phyloP scores from a whole-genome alignment of 2,888 invertebrate species.

The Lochmaea crataegi region DNA sequence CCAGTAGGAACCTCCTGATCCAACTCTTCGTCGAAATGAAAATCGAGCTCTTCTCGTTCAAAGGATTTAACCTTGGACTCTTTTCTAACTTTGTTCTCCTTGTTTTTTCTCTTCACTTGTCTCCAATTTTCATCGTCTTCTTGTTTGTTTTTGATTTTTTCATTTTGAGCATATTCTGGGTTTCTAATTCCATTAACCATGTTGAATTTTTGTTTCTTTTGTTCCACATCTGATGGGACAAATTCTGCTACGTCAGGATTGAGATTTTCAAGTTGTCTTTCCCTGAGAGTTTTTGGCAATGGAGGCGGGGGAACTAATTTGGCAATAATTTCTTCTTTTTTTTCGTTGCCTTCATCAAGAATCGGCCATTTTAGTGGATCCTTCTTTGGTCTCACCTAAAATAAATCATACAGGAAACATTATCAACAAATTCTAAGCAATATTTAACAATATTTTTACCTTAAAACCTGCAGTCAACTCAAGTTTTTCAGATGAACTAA shows the following conservation, averaged over 20 bases:
- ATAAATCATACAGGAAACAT: conserved; percentile 30
- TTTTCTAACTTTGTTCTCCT: conserved; percentile 59
- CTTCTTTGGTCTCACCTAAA: conserved; percentile 82
- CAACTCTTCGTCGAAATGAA: conserved; percentile 97
- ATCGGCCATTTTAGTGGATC: conserved; percentile 93
- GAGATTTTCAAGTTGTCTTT: conserved; percentile 69
- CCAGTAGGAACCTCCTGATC: conserved; percentile 80
- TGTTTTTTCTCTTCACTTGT: conserved; percentile 67
- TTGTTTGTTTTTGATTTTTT: conserved; percentile 39
- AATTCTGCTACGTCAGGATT: conserved; percentile 92
- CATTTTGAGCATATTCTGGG: conserved; percentile 24
- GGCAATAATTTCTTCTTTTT: conserved; percentile 65
- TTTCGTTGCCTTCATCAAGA: conserved; percentile 67
- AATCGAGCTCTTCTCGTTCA: conserved; percentile 85
- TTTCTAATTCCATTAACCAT: conserved; percentile 36
- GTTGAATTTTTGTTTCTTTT: conserved; percentile 46
- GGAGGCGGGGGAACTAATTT: conserved; percentile 79
- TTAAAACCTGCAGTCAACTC: conserved; percentile 81
- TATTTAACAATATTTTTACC: conserved; percentile 63
- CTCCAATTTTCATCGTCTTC: conserved; percentile 68
- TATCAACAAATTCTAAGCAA: background rate
- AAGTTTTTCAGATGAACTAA: conserved; percentile 86
- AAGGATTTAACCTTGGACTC: conserved; percentile 52
- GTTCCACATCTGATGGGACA: conserved; percentile 68
- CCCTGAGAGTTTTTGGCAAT: conserved; percentile 72